These are phyloP conservation scores for Propithecus perrieri DNA, from an alignment of 2,797 vertebrate species.

Conservation along the genomic window DNA sequence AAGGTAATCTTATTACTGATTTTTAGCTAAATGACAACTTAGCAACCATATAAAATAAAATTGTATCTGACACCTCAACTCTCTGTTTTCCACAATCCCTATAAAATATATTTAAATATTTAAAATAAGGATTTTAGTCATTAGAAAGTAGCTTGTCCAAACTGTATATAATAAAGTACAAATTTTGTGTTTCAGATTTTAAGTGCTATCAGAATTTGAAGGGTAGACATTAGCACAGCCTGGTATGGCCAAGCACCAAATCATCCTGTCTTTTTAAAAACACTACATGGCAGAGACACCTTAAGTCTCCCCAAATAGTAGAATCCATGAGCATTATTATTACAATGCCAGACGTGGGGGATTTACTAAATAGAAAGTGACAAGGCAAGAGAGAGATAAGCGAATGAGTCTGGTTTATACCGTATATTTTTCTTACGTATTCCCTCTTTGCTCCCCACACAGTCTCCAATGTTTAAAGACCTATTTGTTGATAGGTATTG, in stretches of 20 bases:
- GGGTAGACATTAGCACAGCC: neutral
- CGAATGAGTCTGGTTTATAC: neutral
- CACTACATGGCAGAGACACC: neutral
- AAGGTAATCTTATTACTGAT: neutral
- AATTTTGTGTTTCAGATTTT: neutral
- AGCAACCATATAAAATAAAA: neutral
- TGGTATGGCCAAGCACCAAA: neutral
- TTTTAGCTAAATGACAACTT: neutral
- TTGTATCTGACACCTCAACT: neutral
- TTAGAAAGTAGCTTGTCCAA: constrained; percentile 15
- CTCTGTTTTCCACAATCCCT: neutral
- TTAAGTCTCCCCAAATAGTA: neutral
- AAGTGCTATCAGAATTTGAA: neutral
- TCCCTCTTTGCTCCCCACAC: neutral
- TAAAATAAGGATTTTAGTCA: neutral
- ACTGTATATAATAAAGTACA: neutral
- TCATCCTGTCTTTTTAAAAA: neutral
- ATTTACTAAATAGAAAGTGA: neutral
- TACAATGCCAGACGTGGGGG: neutral
- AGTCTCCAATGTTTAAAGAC: neutral
- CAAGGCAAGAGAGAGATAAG: neutral
- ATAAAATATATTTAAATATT: constrained; percentile 18
- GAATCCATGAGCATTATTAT: neutral
- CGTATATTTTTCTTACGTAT: neutral
- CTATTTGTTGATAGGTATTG: neutral